phyloP scores from a whole-genome alignment of 2,113 vertebrate genomes.

The Centrocercus urophasianus region DNA sequence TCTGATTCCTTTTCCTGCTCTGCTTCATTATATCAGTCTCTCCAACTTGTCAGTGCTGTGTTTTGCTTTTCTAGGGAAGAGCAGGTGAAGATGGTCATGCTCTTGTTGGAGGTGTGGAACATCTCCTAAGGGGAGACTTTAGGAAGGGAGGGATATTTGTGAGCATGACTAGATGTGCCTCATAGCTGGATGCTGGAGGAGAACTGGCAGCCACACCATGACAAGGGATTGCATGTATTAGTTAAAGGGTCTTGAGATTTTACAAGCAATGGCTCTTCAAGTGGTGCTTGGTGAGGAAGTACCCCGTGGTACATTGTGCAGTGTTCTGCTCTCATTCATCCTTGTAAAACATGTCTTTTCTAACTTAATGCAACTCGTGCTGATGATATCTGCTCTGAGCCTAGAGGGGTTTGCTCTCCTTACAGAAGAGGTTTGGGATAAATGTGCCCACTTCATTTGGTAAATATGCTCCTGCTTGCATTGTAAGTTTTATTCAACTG shows the following conservation, averaged over 20 bases:
- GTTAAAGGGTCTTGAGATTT: neutral
- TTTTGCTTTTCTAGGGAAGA: neutral
- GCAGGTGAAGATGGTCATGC: neutral
- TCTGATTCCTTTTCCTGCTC: neutral
- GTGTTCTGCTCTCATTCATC: neutral
- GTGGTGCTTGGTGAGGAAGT: neutral
- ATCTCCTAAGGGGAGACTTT: neutral
- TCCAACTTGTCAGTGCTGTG: neutral
- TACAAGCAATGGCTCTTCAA: neutral
- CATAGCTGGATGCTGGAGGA: neutral
- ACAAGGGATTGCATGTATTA: neutral
- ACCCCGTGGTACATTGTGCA: neutral
- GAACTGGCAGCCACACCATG: neutral
- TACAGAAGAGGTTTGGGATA: neutral
- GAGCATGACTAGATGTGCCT: neutral
- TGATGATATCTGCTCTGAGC: neutral
- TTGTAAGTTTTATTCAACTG: neutral
- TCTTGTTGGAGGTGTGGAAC: neutral
- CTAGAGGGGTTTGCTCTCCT: neutral
- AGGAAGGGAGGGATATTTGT: neutral
- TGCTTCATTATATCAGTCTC: neutral
- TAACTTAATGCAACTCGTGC: neutral
- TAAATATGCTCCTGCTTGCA: neutral
- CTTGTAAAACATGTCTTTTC: accelerated
- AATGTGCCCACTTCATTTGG: neutral